Conservation (phyloP, 2,797 vertebrate genomes). For the Neopelma chrysocephalum region DNA sequence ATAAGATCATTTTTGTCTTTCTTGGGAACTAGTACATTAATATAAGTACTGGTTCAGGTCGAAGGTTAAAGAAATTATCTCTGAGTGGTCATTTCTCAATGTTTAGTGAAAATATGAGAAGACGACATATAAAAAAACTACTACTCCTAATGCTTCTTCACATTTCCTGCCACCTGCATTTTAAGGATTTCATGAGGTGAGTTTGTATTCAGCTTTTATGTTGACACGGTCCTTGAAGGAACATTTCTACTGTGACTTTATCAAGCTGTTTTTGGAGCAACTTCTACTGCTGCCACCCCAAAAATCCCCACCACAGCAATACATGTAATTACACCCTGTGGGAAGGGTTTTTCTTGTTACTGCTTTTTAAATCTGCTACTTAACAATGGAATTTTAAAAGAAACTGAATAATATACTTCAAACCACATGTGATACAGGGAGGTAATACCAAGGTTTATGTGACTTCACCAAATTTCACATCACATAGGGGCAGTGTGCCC, state of each 20-base stretch:
- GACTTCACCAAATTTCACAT: not conserved
- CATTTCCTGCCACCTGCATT: not conserved
- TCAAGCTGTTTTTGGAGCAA: not conserved
- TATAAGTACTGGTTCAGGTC: not conserved
- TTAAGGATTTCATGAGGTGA: not conserved
- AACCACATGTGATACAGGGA: rapidly evolving
- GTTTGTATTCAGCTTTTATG: not conserved
- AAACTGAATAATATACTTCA: not conserved
- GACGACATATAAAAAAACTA: not conserved
- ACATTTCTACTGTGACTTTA: not conserved
- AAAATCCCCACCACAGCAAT: rapidly evolving
- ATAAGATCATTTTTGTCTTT: not conserved
- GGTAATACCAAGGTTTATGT: not conserved
- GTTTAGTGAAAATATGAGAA: not conserved
- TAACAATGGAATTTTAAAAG: not conserved
- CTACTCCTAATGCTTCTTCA: not conserved
- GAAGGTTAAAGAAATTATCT: not conserved
- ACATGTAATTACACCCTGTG: not conserved
- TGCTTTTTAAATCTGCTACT: not conserved
- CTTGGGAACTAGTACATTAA: not conserved
- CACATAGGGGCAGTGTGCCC: no score
- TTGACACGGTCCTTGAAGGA: not conserved
- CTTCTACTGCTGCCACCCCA: not conserved
- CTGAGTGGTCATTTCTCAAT: not conserved
- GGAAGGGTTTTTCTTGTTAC: not conserved